phyloP scores from a whole-genome alignment of 1,140 invertebrate species.

The Anoplolepis gracilipes region DNA sequence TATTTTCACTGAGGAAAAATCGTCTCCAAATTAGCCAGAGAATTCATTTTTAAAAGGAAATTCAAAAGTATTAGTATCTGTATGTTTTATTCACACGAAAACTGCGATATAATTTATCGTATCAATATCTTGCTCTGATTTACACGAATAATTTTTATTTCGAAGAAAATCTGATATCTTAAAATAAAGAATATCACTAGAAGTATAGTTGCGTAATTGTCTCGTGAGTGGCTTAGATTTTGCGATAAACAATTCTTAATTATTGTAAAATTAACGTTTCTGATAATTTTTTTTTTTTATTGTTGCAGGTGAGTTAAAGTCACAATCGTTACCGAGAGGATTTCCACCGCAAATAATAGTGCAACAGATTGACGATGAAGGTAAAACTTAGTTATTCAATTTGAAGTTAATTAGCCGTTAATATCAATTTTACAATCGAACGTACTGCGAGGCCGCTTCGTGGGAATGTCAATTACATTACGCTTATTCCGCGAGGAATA shows the following conservation, averaged over 20 bases:
- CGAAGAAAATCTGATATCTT: not conserved
- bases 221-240: not conserved
- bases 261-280: not conserved
- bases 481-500: slow-evolving; percentile 64
- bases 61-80: no score
- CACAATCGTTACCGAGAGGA: slow-evolving; percentile 84
- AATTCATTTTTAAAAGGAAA: no score
- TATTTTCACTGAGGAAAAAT: no score
- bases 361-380: slow-evolving; percentile 75
- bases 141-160: not conserved
- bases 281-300: slow-evolving; percentile 63
- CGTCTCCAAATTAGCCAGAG: no score
- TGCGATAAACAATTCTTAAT: slow-evolving; percentile 11
- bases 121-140: not conserved
- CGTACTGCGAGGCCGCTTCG: slow-evolving; percentile 2
- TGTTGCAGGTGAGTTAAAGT: slow-evolving; percentile 86
- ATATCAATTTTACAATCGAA: slow-evolving; percentile 56
- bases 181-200: not conserved
- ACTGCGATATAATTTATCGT: not conserved
- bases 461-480: slow-evolving; percentile 61
- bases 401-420: slow-evolving; percentile 45
- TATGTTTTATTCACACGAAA: not conserved
- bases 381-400: slow-evolving; percentile 74
- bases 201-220: not conserved
- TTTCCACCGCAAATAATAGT: slow-evolving; percentile 79